phyloP scores from a whole-genome alignment of 2,888 invertebrate species.

The Himalopsyche anomala region DNA sequence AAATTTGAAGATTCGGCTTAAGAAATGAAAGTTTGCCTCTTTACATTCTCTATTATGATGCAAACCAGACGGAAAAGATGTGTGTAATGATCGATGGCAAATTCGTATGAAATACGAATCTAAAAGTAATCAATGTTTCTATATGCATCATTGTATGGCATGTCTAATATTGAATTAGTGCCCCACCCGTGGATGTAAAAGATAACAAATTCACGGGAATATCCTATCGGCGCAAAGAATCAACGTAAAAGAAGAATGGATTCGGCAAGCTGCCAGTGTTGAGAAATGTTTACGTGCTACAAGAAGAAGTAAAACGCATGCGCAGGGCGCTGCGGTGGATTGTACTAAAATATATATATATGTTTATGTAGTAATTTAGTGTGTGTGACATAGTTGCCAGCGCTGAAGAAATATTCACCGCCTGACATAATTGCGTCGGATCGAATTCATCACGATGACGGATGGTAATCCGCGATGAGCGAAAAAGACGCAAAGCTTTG shows the following conservation, averaged over 20 bases:
- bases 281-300: conserved; percentile 20
- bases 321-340: conserved; percentile 24
- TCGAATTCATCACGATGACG: not conserved
- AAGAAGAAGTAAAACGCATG: not conserved
- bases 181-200: not conserved
- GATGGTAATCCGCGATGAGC: not conserved
- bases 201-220: not conserved
- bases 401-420: not conserved
- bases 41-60: too few relatives aligned
- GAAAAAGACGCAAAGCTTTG: too few relatives aligned
- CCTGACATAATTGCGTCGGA: not conserved
- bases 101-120: not conserved
- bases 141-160: not conserved
- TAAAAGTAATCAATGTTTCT: not conserved
- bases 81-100: too few relatives aligned
- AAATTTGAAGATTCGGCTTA: too few relatives aligned
- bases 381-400: conserved; percentile 1
- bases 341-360: conserved; percentile 8
- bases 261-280: not conserved
- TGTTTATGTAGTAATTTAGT: conserved; percentile 28
- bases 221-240: too few relatives aligned
- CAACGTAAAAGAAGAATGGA: too few relatives aligned
- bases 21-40: too few relatives aligned
- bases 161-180: not conserved
- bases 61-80: too few relatives aligned